These are phyloP conservation scores for Drosophila fuyamai DNA, from an alignment of 1,140 invertebrate genomes.

Conservation along the genomic window DNA sequence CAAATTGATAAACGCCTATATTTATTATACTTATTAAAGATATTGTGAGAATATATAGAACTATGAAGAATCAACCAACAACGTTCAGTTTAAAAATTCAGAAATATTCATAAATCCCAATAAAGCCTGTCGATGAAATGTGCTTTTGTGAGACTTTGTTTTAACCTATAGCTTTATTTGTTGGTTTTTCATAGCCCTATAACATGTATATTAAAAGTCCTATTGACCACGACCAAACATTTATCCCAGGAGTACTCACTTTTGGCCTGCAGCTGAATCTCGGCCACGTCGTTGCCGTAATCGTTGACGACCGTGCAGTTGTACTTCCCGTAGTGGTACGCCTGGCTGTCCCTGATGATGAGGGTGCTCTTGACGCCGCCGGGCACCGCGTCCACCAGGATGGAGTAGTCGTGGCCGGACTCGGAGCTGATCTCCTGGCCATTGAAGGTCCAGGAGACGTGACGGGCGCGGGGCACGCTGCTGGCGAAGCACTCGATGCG, in stretches of 20 bases:
- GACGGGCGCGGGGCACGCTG: constrained; percentile 93
- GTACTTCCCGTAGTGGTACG: constrained; percentile 95
- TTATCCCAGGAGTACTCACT: constrained; percentile 88
- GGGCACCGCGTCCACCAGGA: constrained; percentile 87
- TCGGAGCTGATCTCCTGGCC: constrained; percentile 91
- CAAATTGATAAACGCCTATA: no score
- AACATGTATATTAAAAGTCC: no score
- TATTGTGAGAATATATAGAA: no score
- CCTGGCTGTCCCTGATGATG: constrained; percentile 92
- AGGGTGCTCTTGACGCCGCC: constrained; percentile 91
- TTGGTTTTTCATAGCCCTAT: no score
- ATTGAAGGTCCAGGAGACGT: constrained; percentile 93
- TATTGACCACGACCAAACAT: no score
- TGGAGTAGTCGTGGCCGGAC: constrained; percentile 88
- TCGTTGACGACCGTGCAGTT: constrained; percentile 97
- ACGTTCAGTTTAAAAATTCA: no score
- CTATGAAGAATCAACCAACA: no score
- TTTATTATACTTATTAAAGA: no score
- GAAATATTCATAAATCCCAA: no score
- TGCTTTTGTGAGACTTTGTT: no score
- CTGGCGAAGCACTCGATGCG: constrained; percentile 94
- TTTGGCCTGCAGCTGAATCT: constrained; percentile 91
- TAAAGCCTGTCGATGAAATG: no score
- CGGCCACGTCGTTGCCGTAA: constrained; percentile 93
- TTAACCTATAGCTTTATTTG: no score